Conservation (phyloP, 2,113 vertebrate species). For the Engystomops pustulosus region DNA sequence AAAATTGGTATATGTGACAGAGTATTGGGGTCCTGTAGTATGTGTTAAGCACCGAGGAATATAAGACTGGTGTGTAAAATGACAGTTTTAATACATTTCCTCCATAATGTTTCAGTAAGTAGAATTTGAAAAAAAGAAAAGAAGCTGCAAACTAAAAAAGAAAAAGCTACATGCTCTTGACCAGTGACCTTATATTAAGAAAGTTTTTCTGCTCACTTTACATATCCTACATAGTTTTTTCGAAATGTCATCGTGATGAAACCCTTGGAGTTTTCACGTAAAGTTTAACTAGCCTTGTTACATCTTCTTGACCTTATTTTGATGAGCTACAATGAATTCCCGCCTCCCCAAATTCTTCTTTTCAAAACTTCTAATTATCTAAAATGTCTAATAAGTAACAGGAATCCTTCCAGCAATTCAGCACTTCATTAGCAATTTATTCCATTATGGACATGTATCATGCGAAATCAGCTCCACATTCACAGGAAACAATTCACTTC, state of each 20-base stretch:
- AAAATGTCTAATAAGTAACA: constrained; percentile 70
- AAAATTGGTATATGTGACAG: too few species aligned
- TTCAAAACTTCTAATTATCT: constrained; percentile 66
- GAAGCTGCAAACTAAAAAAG: not conserved
- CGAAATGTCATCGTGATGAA: not conserved
- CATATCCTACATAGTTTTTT: constrained; percentile 4
- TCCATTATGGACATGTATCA: constrained; percentile 61
- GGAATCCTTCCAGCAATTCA: constrained; percentile 69
- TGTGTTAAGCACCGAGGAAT: too few species aligned
- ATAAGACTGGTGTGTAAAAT: too few species aligned
- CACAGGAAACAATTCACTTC: constrained; percentile 63
- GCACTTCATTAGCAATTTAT: constrained; percentile 67
- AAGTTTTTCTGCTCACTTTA: not conserved
- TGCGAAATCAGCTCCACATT: constrained; percentile 68
- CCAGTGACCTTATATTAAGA: not conserved
- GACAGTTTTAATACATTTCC: too few species aligned
- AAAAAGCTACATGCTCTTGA: not conserved
- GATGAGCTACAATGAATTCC: constrained; percentile 55
- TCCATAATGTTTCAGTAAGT: not conserved
- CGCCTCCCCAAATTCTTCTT: constrained; percentile 60
- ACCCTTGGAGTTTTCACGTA: not conserved
- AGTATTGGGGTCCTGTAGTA: too few species aligned
- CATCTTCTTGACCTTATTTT: constrained; percentile 62
- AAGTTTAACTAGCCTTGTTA: not conserved
- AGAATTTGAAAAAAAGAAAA: not conserved